Evolutionary conservation across 2,797 vertebrate genomes (phyloP).

Genomic region (Chelidonichthys spinosus): DNA sequence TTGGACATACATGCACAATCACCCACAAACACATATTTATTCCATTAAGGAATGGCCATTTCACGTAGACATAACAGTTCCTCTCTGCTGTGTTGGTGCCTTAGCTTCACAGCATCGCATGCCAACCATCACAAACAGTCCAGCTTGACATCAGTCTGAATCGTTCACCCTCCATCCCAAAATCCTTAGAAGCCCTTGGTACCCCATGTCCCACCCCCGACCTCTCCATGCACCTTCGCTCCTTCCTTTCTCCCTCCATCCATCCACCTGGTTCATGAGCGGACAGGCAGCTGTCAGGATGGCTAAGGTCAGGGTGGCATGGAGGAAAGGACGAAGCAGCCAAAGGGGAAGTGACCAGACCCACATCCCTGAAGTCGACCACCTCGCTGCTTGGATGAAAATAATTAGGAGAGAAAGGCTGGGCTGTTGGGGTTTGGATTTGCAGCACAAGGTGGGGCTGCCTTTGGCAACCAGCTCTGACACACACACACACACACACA

Average conservation of each 20-base stretch:
- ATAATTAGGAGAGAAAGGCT: constrained; percentile 71
- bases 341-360: constrained; percentile 59
- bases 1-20: constrained; percentile 48
- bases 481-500: constrained; percentile 26
- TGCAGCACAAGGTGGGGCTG: constrained; percentile 61
- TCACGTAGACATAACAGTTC: constrained; percentile 1
- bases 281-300: constrained; percentile 32
- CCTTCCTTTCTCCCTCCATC: neutral
- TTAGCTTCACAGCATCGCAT: neutral
- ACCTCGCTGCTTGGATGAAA: constrained; percentile 55
- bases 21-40: constrained; percentile 42
- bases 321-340: constrained; percentile 24
- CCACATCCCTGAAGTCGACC: constrained; percentile 40
- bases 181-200: constrained; percentile 1
- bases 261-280: constrained; percentile 53
- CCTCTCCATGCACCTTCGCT: neutral
- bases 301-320: constrained; percentile 43
- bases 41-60: constrained; percentile 29
- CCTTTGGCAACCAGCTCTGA: constrained; percentile 59
- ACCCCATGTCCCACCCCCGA: constrained; percentile 27
- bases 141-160: constrained; percentile 4
- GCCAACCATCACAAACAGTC: constrained; percentile 19
- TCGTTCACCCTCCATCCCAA: neutral
- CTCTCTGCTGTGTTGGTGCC: neutral
- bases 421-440: constrained; percentile 50